Conservation (phyloP, 64 coral and sea anemone species). For the Montipora foliosa region DNA sequence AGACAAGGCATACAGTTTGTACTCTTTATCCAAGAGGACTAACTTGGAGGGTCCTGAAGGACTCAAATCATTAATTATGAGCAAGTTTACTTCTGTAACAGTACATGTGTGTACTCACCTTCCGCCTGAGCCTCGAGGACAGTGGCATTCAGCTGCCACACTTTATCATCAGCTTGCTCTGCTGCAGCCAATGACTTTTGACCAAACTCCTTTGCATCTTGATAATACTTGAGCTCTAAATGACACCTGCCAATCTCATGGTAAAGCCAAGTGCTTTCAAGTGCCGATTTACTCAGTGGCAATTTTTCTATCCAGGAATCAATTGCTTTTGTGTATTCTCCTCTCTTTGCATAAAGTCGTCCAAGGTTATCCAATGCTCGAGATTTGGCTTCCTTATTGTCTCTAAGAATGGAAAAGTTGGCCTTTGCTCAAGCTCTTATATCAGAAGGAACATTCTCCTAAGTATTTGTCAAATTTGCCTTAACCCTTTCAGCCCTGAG, state of each 20-base stretch:
- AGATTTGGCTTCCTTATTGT: slow-evolving; percentile 92
- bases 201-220: slow-evolving; percentile 96
- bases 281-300: slow-evolving; percentile 83
- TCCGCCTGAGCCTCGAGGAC: slow-evolving; percentile 93
- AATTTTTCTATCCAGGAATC: slow-evolving; percentile 97
- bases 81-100: no score
- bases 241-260: slow-evolving; percentile 97
- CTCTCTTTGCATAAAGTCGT: slow-evolving; percentile 83
- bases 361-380: slow-evolving; percentile 95
- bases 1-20: no score
- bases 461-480: no score
- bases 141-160: slow-evolving; percentile 97
- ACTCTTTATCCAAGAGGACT: no score
- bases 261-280: slow-evolving; percentile 96
- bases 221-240: slow-evolving; percentile 95
- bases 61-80: no score
- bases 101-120: slow-evolving; percentile 49
- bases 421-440: not conserved
- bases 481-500: no score
- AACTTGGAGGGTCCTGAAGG: no score
- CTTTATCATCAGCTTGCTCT: slow-evolving; percentile 91
- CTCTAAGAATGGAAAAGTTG: slow-evolving; percentile 24
- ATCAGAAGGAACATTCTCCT: not conserved
- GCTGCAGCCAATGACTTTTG: slow-evolving; percentile 95
- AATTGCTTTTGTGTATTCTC: slow-evolving; percentile 91